Percentiles rank a stretch among this genome's conserved stretches.
Evolutionary conservation across 2,888 invertebrate genomes (phyloP).

Genomic region (Calliphora vomitoria): DNA sequence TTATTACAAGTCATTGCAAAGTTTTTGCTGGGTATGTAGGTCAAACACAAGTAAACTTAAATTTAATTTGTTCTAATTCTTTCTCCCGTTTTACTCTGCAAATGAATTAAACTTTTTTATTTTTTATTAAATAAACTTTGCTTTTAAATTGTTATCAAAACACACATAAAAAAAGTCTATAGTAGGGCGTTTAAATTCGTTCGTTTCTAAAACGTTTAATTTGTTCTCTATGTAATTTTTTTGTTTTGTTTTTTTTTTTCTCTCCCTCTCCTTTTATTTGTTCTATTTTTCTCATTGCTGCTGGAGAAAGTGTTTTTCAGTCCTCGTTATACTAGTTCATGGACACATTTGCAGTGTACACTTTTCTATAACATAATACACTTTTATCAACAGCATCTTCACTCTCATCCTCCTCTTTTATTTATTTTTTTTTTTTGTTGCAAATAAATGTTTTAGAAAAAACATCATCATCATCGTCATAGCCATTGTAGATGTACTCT

Average conservation of each 20-base stretch:
- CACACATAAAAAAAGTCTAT: not conserved
- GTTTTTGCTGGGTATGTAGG: too few relatives aligned
- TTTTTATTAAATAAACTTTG: too few relatives aligned
- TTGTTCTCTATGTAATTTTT: not conserved
- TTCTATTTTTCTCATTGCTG: slow-evolving; percentile 8
- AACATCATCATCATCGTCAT: slow-evolving; percentile 33
- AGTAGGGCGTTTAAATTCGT: slow-evolving; percentile 44
- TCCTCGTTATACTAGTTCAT: slow-evolving; percentile 53
- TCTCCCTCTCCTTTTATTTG: not conserved
- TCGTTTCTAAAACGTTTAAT: slow-evolving; percentile 37
- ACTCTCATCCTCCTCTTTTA: slow-evolving; percentile 36
- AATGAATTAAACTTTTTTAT: slow-evolving; percentile 32
- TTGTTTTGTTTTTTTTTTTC: too few relatives aligned
- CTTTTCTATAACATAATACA: slow-evolving; percentile 7
- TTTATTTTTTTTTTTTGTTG: slow-evolving; percentile 22
- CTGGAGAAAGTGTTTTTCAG: slow-evolving; percentile 46
- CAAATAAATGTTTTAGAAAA: slow-evolving; percentile 65
- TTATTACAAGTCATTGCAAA: too few relatives aligned
- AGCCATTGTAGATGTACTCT: slow-evolving; percentile 44
- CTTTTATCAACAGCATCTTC: slow-evolving; percentile 37
- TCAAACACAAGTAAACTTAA: too few relatives aligned
- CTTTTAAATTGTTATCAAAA: not conserved
- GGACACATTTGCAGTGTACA: slow-evolving; percentile 51
- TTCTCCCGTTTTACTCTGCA: not conserved
- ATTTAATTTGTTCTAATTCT: too few relatives aligned